Evolutionary conservation across 2,113 vertebrate genomes (phyloP), one percentile per base, ranked within the genome.

Genomic region (Peromyscus maniculatus): DNA sequence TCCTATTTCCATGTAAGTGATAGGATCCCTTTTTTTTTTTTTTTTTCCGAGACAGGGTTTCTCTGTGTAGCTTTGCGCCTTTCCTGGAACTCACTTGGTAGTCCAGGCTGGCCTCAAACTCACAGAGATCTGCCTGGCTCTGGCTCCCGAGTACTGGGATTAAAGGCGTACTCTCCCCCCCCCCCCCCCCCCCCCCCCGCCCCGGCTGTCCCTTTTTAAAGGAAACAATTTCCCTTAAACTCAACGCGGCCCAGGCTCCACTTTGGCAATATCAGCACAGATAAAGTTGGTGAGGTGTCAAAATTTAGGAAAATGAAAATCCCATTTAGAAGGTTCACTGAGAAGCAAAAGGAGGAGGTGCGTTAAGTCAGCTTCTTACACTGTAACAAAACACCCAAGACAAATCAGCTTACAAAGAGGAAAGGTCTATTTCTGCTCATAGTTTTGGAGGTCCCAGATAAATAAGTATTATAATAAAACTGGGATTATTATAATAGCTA

Each of bases 1-100:
- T 7, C 0, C 0, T 19, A 0, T 64, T 77, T 89, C 57, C 17
- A 1, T 7, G 7, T 16, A 21, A 7, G 2, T 11, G 31, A 3
- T 15, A 1, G 59, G 21, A 17, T 52, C 66, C 46, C 0, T 36
- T 46, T 36, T 36, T 12, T 36, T 46, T 36, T 36, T 12, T 43
- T 43, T 43, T 43, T 43, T 43, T 43, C 43, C 43, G 43, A 43
- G 43, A 43, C 43, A 43, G 43, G 43, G 43, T 43, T 43, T 43
- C 43, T 43, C 43, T 43, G 43, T 3, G 43, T 43, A 43, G 43
- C 43, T 43, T 43, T 43, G 43, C 43, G 43, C 43, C 43, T 43
- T 43, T 43, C 43, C 43, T 43, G 43, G 43, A 43, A 43, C 43
- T 43, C 43, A 43, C 43, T 43, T 43, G 43, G 43, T 43, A 43